Evolutionary conservation across 2,797 vertebrate species (phyloP).

Genomic region (Chelmon rostratus): DNA sequence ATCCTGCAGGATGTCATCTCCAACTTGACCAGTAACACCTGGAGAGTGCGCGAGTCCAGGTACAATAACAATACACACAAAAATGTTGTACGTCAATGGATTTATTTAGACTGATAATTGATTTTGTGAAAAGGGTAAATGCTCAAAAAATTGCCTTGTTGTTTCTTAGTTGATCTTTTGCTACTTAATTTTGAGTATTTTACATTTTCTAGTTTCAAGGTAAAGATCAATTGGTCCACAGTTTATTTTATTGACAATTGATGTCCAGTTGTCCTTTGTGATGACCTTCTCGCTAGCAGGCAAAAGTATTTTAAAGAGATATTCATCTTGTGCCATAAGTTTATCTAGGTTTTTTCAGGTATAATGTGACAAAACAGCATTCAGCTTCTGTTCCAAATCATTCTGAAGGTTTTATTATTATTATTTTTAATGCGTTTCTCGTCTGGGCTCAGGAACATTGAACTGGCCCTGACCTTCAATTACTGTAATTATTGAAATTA

Average conservation of each 20-base stretch:
- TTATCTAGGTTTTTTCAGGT: neutral
- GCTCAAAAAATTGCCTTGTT: neutral
- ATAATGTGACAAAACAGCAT: neutral
- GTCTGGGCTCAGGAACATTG: neutral
- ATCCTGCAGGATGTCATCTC: slow-evolving; percentile 96
- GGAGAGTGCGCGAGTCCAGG: slow-evolving; percentile 98
- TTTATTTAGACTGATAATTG: neutral
- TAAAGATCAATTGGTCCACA: neutral
- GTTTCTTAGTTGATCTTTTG: neutral
- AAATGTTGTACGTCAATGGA: neutral
- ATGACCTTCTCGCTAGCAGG: neutral
- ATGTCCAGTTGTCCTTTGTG: neutral
- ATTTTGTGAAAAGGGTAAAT: neutral
- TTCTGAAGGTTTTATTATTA: neutral
- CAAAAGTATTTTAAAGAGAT: no score
- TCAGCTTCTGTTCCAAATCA: neutral
- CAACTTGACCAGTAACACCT: slow-evolving; percentile 95
- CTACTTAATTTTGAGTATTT: neutral
- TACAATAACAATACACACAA: slow-evolving; percentile 58
- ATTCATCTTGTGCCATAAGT: no score
- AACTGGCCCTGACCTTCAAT: neutral
- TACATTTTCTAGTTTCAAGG: neutral
- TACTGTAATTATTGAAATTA: neutral
- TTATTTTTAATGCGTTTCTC: neutral
- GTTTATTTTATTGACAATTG: neutral